phyloP scores from a whole-genome alignment of 2,888 invertebrate genomes.

The Chrysomela aeneicollis region DNA sequence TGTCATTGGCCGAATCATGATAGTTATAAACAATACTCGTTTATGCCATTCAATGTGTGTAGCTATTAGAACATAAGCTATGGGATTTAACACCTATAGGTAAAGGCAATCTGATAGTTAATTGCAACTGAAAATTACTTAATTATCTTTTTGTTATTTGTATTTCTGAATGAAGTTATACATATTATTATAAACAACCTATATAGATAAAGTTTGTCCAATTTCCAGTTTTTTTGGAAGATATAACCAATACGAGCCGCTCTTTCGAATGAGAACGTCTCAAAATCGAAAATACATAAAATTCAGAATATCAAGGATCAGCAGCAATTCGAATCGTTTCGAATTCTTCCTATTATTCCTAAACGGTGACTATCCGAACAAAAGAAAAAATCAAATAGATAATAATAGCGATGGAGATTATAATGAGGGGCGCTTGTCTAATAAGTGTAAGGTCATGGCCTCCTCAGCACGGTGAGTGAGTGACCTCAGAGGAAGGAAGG shows the following conservation, averaged over 20 bases:
- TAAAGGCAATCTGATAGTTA: slow-evolving; percentile 5
- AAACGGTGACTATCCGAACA: slow-evolving; percentile 3
- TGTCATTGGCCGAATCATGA: slow-evolving; percentile 28
- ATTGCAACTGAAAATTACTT: background rate
- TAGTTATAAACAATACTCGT: slow-evolving; percentile 20
- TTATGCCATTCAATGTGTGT: slow-evolving; percentile 18
- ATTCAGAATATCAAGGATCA: too few relatives aligned
- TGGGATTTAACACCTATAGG: slow-evolving; percentile 15
- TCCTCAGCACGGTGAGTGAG: slow-evolving; percentile 51
- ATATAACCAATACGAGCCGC: too few relatives aligned
- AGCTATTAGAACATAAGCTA: slow-evolving; percentile 10
- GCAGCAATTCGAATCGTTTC: background rate
- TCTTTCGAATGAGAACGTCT: too few relatives aligned
- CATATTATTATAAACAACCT: too few relatives aligned
- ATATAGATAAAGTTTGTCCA: too few relatives aligned
- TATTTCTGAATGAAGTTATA: too few relatives aligned
- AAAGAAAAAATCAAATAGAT: slow-evolving; percentile 19
- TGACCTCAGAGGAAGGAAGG: slow-evolving; percentile 57
- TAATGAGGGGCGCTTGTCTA: slow-evolving; percentile 40
- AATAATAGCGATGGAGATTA: background rate
- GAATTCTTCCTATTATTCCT: background rate
- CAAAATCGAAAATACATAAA: too few relatives aligned
- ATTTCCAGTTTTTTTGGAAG: too few relatives aligned
- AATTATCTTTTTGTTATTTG: too few relatives aligned
- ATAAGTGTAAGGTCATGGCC: slow-evolving; percentile 53